Evolutionary conservation across 2,797 vertebrate species (phyloP), one percentile per base, ranked within the genome.

Genomic region (Sebastes hopkinsi): DNA sequence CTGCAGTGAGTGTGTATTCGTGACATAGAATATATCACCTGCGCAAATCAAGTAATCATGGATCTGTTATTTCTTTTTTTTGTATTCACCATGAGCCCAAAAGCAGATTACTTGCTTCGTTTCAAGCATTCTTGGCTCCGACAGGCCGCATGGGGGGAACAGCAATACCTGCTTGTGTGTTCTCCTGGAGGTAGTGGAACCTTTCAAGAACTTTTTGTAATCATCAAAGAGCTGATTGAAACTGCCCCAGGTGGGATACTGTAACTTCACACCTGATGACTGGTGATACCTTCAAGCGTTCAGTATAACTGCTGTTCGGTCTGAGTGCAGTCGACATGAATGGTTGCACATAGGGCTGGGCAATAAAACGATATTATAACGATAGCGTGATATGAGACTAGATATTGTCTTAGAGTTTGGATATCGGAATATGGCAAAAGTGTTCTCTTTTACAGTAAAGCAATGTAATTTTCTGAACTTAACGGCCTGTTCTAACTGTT

Each of bases 41-140:
- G 69, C 61, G 65, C 61, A 82, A 86, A 89, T 87, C 76, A 71
- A 67, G 80, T 68, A 78, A 87, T 85, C 67, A 72, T 75, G 16
- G 62, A 76, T 87, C 16, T 32, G 6, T 16, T 46, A 18, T 66
- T 66, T 29, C 4, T 11, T 22, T 54, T 54, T 67, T 64, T 71
- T 64, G 23, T 18, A 66, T 73, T 66, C 62, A 36, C 25, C 30
- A 25, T 30, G 4, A 71, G 70, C 77, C 87, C 66, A 75, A 69
- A 79, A 67, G 54, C 25, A 83, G 84, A 91, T 75, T 82, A 84
- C 76, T 75, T 67, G 54, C 72, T 77, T 82, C 27, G 70, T 77
- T 82, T 87, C 68, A 84, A 81, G 77, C 73, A 68, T 74, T 84
- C 79, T 36, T 83, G 56, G 74, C 67, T 77, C 66, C 65, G 61